phyloP scores from a whole-genome alignment of 2,888 invertebrate species.

The Erebia aethiops region DNA sequence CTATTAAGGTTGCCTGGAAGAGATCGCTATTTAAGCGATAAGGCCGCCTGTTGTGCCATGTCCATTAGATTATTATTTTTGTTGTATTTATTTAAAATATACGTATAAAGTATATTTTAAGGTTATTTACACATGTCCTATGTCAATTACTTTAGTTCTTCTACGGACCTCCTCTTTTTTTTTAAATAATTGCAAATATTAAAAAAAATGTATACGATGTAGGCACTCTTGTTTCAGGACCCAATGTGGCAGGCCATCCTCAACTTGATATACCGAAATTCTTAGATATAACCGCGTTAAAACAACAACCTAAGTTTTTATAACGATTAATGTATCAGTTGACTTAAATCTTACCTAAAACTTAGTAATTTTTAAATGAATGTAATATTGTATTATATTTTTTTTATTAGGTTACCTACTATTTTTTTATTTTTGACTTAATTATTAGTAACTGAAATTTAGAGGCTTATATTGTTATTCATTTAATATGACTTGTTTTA shows the following conservation, averaged over 20 bases:
- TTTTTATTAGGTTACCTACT: background rate
- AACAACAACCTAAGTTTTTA: slow-evolving; percentile 87
- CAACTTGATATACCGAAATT: slow-evolving; percentile 78
- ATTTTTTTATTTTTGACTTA: background rate
- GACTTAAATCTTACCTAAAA: no score
- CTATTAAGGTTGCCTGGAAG: no score
- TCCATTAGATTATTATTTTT: no score
- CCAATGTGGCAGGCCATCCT: slow-evolving; percentile 37
- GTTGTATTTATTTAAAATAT: no score
- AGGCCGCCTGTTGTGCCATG: no score
- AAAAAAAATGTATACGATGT: background rate
- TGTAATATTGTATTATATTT: background rate
- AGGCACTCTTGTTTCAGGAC: slow-evolving; percentile 49
- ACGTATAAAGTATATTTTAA: no score
- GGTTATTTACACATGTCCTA: no score
- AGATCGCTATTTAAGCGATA: no score
- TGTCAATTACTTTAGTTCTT: no score
- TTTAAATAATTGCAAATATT: no score
- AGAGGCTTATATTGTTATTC: background rate
- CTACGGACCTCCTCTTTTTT: no score
- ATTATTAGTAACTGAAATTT: slow-evolving; percentile 4
- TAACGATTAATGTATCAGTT: slow-evolving; percentile 44
- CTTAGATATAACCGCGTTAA: slow-evolving; percentile 86
- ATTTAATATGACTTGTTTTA: background rate
- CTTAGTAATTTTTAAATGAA: no score